Conservation (phyloP, 2,113 vertebrate species). For the Pampusana beccarii region DNA sequence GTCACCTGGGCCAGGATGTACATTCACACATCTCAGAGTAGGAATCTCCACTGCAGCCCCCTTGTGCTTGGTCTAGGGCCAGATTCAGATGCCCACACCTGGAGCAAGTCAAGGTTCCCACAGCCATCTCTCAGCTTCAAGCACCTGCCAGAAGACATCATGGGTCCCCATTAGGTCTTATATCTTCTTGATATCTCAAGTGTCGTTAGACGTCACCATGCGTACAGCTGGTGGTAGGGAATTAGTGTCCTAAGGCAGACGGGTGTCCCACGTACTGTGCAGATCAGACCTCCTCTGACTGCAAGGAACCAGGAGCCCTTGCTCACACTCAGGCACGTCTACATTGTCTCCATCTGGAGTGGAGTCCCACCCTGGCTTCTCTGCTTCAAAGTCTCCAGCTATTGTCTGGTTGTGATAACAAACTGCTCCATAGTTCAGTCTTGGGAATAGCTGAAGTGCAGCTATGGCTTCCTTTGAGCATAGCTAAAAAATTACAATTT, state of each 20-base stretch:
- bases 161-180: background rate
- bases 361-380: background rate
- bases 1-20: background rate
- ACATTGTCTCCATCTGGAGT: background rate
- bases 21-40: background rate
- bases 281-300: fast-evolving
- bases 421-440: background rate
- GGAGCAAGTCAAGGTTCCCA: background rate
- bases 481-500: background rate
- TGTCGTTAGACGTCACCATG: background rate
- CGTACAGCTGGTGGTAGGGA: background rate
- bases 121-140: background rate
- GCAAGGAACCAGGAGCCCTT: background rate
- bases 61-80: background rate
- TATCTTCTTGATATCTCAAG: background rate
- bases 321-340: fast-evolving
- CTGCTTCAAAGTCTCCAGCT: background rate
- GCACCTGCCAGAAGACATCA: background rate
- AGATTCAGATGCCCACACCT: background rate
- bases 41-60: background rate
- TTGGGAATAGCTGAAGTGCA: background rate
- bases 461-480: background rate
- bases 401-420: background rate
- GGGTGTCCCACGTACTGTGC: fast-evolving
- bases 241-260: background rate